These are phyloP conservation scores for Chrysochloris asiatica DNA, from an alignment of 2,113 vertebrate species.

Conservation along the genomic window DNA sequence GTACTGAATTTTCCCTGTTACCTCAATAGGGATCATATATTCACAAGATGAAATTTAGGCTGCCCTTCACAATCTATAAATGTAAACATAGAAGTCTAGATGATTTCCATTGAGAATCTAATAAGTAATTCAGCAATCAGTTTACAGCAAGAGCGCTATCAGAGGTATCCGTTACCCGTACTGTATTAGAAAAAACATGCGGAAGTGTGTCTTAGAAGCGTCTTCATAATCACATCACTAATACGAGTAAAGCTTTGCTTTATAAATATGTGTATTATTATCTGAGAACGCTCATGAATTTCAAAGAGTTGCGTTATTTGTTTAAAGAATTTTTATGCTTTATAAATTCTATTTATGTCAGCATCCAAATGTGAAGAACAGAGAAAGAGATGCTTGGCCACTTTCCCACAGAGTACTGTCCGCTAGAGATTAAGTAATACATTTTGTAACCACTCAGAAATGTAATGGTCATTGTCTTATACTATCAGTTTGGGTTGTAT, in stretches of 20 bases:
- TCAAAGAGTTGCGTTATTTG: background rate
- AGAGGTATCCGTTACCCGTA: background rate
- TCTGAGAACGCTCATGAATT: background rate
- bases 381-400: background rate
- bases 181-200: background rate
- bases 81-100: conserved; percentile 70
- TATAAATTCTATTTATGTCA: conserved; percentile 1
- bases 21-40: background rate
- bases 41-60: background rate
- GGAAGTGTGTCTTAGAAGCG: background rate
- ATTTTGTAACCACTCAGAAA: background rate
- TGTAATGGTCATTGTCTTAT: background rate
- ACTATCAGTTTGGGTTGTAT: background rate
- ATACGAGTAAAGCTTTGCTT: conserved; percentile 19
- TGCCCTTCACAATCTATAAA: conserved; percentile 63
- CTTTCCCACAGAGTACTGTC: background rate
- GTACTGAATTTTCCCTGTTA: background rate
- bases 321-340: conserved; percentile 9
- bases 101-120: conserved; percentile 45
- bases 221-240: background rate
- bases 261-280: background rate
- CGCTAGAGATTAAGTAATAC: background rate
- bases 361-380: conserved; percentile 4
- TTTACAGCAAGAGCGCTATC: conserved; percentile 67
- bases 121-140: conserved; percentile 74